A percentile compares a stretch with the other conserved stretches of the same genome.
Evolutionary conservation across 2,797 vertebrate species (phyloP).

Genomic region (Gastrophryne carolinensis): DNA sequence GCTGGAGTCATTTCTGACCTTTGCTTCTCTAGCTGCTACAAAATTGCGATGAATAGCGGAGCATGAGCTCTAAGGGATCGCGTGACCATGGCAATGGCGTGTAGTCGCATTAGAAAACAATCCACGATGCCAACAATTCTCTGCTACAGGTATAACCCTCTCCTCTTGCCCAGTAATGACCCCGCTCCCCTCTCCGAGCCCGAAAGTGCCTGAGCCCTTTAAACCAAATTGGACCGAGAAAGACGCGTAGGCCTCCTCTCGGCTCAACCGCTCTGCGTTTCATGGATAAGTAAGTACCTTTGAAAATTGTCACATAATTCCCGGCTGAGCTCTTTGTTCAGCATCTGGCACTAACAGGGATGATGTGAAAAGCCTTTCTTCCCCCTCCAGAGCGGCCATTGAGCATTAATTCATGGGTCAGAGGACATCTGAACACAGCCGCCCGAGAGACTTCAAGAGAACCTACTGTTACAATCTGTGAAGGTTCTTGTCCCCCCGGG

Average conservation of each 20-base stretch:
- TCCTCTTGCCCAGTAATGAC: too few species aligned
- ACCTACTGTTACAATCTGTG: conserved; percentile 45
- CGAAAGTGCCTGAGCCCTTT: too few species aligned
- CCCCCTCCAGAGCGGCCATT: conserved; percentile 42
- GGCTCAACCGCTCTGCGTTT: conserved; percentile 7
- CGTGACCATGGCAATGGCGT: too few species aligned
- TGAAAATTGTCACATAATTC: conserved; percentile 48
- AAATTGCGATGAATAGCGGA: too few species aligned
- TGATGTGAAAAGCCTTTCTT: conserved; percentile 50
- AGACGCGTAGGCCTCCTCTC: neutral
- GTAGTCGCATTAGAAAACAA: too few species aligned
- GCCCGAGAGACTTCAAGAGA: conserved; percentile 41
- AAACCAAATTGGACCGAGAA: neutral
- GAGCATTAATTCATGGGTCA: conserved; percentile 53
- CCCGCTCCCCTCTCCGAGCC: too few species aligned
- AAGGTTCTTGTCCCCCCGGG: conserved; percentile 34
- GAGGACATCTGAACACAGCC: conserved; percentile 44
- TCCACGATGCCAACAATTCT: too few species aligned
- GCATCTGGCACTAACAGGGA: conserved; percentile 50
- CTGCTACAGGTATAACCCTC: too few species aligned
- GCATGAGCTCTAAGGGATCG: too few species aligned
- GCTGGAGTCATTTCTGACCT: too few species aligned
- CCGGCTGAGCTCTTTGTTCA: conserved; percentile 47
- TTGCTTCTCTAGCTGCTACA: too few species aligned
- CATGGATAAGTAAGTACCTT: conserved; percentile 40